Base-by-base conservation (phyloP, 2,113 vertebrate genomes). In the Gopherus evgoodei region DNA sequence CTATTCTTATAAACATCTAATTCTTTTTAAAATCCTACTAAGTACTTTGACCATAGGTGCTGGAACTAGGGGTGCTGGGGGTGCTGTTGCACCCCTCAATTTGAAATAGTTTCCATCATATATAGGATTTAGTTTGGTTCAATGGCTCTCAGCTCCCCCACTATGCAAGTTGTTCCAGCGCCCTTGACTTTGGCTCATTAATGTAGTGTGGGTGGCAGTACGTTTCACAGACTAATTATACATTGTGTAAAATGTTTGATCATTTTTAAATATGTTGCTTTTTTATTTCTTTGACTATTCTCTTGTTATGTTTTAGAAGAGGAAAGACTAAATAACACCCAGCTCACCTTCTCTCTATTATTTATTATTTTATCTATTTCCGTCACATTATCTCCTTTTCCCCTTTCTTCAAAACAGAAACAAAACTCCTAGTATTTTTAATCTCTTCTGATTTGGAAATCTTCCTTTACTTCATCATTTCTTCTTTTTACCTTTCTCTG, bases 401-500 rank as follows among this genome's bases (percentile, higher is more conserved):
- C 78, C 44, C 27, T 92, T 96, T 91, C 75, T 89, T 72, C 65
- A 38, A 11, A 72, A 72, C n/a, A 72, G 65, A 87, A 93, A 85
- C 53, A 53, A 79, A 78, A 54, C 5, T 89, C 19, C 54, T 90
- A 25, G 38, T 79, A 52, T 13, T 44, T 94, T 95, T 38, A 93
- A 47, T 12, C 75, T 5, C 50, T 6, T 94, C 14, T 42, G 91
- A 14, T 59, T 65, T 11, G 79, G 76, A 84, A 91, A 87, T 88
- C 47, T 65, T 93, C 80, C 1, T 89, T 90, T 87, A 57, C 44
- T 93, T 93, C 29, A 83, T 1, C 2, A 31, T 76, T 27, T 81
- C 79, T 93, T 89, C 82, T 88, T 95, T 95, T 93, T 96, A 42
- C 47, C 84, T 10, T 83, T 94, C 52, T 90, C 94, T 56, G 65